These are phyloP conservation scores for Panzeria rudis DNA, from an alignment of 2,888 invertebrate genomes.

Conservation along the genomic window DNA sequence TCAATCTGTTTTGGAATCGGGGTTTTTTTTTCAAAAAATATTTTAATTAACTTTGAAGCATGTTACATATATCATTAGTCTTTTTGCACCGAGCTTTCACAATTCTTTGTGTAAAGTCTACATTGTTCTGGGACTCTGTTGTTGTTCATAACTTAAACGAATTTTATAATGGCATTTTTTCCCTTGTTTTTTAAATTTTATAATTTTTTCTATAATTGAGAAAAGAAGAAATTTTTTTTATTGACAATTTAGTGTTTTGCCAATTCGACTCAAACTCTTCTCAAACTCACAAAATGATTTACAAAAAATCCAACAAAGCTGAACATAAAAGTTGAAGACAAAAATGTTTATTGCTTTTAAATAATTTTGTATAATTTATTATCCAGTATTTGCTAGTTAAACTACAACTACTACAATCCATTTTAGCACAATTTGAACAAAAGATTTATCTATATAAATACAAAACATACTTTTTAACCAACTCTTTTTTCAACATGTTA, in stretches of 20 bases:
- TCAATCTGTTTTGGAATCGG: too few relatives aligned
- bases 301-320: not conserved
- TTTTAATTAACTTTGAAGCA: too few relatives aligned
- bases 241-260: not conserved
- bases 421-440: conserved; percentile 42
- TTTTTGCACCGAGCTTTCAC: too few relatives aligned
- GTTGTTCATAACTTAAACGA: too few relatives aligned
- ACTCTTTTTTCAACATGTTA: too few relatives aligned
- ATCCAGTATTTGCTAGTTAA: not conserved
- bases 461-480: not conserved
- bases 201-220: not conserved
- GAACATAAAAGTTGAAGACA: not conserved
- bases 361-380: conserved; percentile 60
- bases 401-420: conserved; percentile 5
- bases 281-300: not conserved
- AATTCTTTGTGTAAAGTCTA: too few relatives aligned
- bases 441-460: conserved; percentile 30
- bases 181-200: too few relatives aligned
- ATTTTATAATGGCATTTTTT: too few relatives aligned
- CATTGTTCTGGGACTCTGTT: too few relatives aligned
- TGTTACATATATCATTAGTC: too few relatives aligned
- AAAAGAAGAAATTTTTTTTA: too few relatives aligned
- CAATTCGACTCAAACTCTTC: not conserved
- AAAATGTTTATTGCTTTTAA: conserved; percentile 42
- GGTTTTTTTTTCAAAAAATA: too few relatives aligned